Evolutionary conservation across 2,797 vertebrate genomes (phyloP).

Genomic region (Miichthys miiuy): DNA sequence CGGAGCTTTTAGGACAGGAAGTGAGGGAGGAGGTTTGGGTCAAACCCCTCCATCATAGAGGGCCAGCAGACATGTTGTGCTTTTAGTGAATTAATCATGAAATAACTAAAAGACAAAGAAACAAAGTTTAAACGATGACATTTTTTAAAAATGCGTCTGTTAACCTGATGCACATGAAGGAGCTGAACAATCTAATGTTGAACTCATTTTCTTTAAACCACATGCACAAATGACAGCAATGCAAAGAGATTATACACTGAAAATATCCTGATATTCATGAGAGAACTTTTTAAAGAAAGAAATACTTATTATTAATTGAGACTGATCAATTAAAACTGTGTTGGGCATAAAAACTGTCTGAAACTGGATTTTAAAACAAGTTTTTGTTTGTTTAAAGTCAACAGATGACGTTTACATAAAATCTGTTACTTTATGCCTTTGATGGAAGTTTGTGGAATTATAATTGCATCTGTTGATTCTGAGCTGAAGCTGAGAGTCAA

Average conservation of each 20-base stretch:
- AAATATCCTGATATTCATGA: not conserved
- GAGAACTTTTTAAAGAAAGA: not conserved
- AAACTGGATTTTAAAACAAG: not conserved
- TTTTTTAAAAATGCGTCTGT: too few species aligned
- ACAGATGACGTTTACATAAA: too few species aligned
- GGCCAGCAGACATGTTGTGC: slow-evolving; percentile 59
- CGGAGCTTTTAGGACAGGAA: slow-evolving; percentile 68
- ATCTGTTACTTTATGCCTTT: too few species aligned
- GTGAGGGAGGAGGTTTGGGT: slow-evolving; percentile 70
- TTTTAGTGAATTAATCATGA: slow-evolving; percentile 11
- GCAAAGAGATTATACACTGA: not conserved
- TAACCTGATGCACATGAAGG: not conserved
- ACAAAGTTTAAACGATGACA: not conserved
- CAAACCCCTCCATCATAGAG: slow-evolving; percentile 45
- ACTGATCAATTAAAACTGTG: not conserved
- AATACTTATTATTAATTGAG: not conserved
- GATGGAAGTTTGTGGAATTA: too few species aligned
- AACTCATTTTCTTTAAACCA: not conserved
- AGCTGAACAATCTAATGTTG: not conserved
- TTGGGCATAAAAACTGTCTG: not conserved
- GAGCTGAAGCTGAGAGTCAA: not conserved
- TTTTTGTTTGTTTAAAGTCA: too few species aligned
- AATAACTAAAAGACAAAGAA: not conserved
- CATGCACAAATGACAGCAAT: not conserved
- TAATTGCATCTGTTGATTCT: slow-evolving; percentile 15